Conservation (phyloP, 2,888 invertebrate species). For the Tyria jacobaeae region DNA sequence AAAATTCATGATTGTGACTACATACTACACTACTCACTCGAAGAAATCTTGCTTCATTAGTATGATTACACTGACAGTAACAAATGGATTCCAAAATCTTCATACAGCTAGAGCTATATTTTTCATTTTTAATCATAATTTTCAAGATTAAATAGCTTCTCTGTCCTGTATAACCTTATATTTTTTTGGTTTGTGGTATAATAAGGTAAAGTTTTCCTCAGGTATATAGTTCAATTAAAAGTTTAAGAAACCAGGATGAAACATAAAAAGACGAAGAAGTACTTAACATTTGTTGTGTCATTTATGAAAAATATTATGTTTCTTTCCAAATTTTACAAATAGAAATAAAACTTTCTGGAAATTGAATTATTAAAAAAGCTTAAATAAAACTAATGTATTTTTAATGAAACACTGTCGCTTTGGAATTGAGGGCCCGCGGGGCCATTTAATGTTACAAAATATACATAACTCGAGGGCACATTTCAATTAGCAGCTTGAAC, state of each 20-base stretch:
- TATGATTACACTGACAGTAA: too few relatives aligned
- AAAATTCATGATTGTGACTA: too few relatives aligned
- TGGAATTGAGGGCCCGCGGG: conserved; percentile 50
- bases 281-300: background rate
- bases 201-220: too few relatives aligned
- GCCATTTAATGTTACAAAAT: conserved; percentile 66
- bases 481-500: conserved; percentile 65
- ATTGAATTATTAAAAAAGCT: conserved; percentile 52
- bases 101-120: too few relatives aligned
- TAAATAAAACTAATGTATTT: conserved; percentile 66
- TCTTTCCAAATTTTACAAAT: conserved; percentile 23
- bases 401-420: conserved; percentile 59
- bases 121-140: too few relatives aligned
- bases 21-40: too few relatives aligned
- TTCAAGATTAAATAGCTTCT: too few relatives aligned
- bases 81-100: too few relatives aligned
- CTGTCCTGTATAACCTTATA: too few relatives aligned
- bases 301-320: background rate
- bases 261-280: background rate
- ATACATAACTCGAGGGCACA: conserved; percentile 62
- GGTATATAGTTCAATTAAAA: too few relatives aligned
- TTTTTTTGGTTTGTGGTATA: too few relatives aligned
- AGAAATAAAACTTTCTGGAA: conserved; percentile 22
- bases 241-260: background rate
- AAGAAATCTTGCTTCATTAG: too few relatives aligned